Evolutionary conservation across 1,140 invertebrate species (phyloP).

Genomic region (Contarinia nasturtii): DNA sequence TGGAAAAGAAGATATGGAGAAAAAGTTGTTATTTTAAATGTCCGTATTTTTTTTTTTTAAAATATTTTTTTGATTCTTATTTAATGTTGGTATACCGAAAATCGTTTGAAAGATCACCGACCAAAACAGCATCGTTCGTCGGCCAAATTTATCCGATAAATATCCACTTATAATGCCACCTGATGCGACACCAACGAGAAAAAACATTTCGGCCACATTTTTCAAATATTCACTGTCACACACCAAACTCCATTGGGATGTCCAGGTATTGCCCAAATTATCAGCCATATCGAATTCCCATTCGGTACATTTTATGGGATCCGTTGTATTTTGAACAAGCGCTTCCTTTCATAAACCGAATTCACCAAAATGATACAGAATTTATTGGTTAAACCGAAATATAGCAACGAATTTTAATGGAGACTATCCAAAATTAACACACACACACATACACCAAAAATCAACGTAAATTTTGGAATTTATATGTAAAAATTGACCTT

Average conservation of each 20-base stretch:
- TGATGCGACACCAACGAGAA: constrained; percentile 42
- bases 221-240: constrained; percentile 40
- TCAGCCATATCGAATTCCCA: constrained; percentile 47
- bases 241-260: constrained; percentile 43
- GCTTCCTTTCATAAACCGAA: constrained; percentile 3
- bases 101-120: constrained; percentile 45
- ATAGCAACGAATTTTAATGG: too few species aligned
- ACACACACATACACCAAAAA: too few species aligned
- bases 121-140: constrained; percentile 51
- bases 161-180: constrained; percentile 48
- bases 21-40: background rate
- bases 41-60: background rate
- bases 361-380: background rate
- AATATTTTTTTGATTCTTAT: background rate
- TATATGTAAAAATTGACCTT: too few species aligned
- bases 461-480: too few species aligned
- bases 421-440: background rate
- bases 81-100: constrained; percentile 24
- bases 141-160: constrained; percentile 54
- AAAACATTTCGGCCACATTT: constrained; percentile 45
- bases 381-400: constrained; percentile 8
- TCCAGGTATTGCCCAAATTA: constrained; percentile 34
- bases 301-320: constrained; percentile 28
- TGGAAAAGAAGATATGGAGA: background rate
- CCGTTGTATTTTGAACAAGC: constrained; percentile 1